Base-by-base conservation (phyloP, 2,888 invertebrate genomes). In the Glyphotaelius pellucidus region DNA sequence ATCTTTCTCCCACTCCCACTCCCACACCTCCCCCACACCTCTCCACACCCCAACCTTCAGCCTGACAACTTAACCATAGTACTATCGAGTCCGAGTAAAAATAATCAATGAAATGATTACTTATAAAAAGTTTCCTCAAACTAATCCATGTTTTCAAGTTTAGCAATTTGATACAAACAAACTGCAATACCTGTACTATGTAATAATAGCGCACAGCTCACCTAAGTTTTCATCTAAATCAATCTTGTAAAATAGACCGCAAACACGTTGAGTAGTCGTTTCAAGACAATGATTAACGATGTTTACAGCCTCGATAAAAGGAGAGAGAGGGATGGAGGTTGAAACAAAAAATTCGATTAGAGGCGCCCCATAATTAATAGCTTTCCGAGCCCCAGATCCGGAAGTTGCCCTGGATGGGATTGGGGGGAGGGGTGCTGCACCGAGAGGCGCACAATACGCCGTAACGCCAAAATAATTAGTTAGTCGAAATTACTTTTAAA, bases 271-370 rank as follows among this genome's bases (percentile, higher is more conserved):
- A 67, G 67, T 67, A 67, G 67, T 67, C 67, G 67, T n/a, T 67
- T 67, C n/a, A 30, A 42, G 90, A 81, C 80, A 84, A 87, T 91
- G 91, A 91, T 91, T 88, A 81, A 91, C 91, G 91, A 91, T 88
- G 91, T 91, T 80, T 87, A 47, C 91, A 87, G 31, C 88, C 88
- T 32, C 3, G 79, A 47, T 35, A 32, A 3, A 87, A 52, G 88
- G 80, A 30, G 83, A 12, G 67, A 67, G 67, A 67, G 67, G 5
- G 1, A 67, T 9, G 67, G 67, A 67, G 90, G 90, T 52, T 79
- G 90, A 85, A 91, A 91, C 67, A 91, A 91, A 91, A 91, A 91
- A 91, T 47, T 88, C 88, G 85, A 88, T 91, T 90, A 90, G 42
- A 79, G 81, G n/a, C 87, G 52, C 42, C 91, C 80, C 47, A 31